Percentiles rank a stretch among this genome's conserved stretches.
Evolutionary conservation across 1,140 invertebrate genomes (phyloP).

Genomic region (Leptopilina boulardi): DNA sequence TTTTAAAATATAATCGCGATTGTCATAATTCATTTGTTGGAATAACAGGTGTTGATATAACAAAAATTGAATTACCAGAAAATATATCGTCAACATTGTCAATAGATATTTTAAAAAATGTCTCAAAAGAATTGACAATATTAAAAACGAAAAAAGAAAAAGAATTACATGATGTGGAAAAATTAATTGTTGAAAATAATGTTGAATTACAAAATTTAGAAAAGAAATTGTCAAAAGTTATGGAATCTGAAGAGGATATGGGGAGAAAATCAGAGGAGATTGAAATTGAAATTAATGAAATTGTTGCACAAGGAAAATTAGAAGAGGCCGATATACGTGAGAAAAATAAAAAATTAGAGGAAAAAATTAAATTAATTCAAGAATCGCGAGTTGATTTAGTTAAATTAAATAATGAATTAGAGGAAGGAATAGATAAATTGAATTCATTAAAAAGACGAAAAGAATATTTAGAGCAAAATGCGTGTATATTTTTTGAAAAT

Average conservation of each 20-base stretch:
- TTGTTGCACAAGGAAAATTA: not conserved
- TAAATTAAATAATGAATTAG: not conserved
- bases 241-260: not conserved
- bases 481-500: not conserved
- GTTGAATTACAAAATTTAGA: not conserved
- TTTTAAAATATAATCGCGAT: slow-evolving; percentile 23
- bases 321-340: not conserved
- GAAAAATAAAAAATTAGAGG: not conserved
- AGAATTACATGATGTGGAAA: not conserved
- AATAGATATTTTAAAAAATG: not conserved
- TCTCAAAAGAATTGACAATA: not conserved
- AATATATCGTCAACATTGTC: not conserved
- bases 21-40: not conserved
- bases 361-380: slow-evolving; percentile 10
- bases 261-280: not conserved
- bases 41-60: not conserved
- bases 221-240: not conserved
- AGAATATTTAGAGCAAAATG: not conserved
- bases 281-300: not conserved
- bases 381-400: not conserved
- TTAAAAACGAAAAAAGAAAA: not conserved
- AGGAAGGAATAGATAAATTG: slow-evolving; percentile 9
- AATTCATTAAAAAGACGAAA: not conserved
- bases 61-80: slow-evolving; percentile 12
- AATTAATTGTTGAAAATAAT: not conserved